These are phyloP conservation scores for Cebidichthys violaceus DNA, from an alignment of 2,113 vertebrate genomes.

Conservation along the genomic window DNA sequence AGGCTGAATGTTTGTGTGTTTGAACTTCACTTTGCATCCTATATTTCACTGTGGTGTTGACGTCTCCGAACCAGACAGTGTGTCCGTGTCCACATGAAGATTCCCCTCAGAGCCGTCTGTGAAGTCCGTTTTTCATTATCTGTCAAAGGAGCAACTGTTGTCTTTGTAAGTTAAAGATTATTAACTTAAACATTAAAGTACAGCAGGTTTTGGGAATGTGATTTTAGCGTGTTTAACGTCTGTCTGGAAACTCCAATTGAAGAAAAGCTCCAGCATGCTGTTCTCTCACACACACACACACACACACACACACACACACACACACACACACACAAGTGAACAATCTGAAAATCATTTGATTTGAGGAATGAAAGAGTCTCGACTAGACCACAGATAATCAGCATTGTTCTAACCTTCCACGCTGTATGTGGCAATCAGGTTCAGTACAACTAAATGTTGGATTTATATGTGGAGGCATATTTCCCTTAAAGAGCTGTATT, in stretches of 20 bases:
- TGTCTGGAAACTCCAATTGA: constrained; percentile 26
- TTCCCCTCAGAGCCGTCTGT: constrained; percentile 30
- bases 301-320: too few relatives aligned
- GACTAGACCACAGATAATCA: not conserved
- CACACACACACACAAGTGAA: not conserved
- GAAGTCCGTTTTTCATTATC: constrained; percentile 56
- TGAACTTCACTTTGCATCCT: constrained; percentile 52
- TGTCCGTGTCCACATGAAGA: constrained; percentile 36
- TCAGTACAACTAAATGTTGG: not conserved
- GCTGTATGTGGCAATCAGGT: not conserved
- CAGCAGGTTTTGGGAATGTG: constrained; percentile 20
- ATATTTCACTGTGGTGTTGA: constrained; percentile 52
- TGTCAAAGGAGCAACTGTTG: constrained; percentile 48
- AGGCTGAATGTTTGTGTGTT: constrained; percentile 51
- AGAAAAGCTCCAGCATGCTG: constrained; percentile 26
- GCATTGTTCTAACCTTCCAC: not conserved
- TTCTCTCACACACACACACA: not conserved
- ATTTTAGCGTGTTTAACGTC: constrained; percentile 42
- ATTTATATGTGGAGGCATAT: not conserved
- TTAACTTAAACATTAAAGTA: constrained; percentile 22
- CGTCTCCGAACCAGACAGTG: constrained; percentile 37
- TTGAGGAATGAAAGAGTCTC: not conserved
- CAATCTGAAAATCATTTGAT: not conserved
- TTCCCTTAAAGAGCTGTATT: not conserved
- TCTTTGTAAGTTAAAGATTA: constrained; percentile 38